Conservation (phyloP, 2,113 vertebrate genomes). For the Hippoglossus stenolepis region DNA sequence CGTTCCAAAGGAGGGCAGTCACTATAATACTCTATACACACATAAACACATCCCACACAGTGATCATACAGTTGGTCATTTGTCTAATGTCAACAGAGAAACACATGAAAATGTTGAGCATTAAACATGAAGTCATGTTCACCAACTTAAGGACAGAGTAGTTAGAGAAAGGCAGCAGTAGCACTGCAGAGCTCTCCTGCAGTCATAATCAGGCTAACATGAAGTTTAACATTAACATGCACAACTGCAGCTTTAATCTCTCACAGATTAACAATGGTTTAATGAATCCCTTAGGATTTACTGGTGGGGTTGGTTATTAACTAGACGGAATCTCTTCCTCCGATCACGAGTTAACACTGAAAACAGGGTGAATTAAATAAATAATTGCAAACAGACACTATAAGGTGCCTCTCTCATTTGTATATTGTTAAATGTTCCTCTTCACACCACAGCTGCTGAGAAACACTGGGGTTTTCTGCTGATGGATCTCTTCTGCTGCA, state of each 20-base stretch:
- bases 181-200: not conserved
- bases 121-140: too few species aligned
- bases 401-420: not conserved
- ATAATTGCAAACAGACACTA: not conserved
- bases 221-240: not conserved
- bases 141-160: too few species aligned
- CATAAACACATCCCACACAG: too few species aligned
- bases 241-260: not conserved
- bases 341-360: not conserved
- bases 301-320: not conserved
- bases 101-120: too few species aligned
- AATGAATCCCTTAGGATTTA: not conserved
- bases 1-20: too few species aligned
- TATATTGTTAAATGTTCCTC: not conserved
- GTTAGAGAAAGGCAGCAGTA: too few species aligned
- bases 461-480: not conserved
- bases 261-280: not conserved
- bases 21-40: too few species aligned
- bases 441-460: not conserved
- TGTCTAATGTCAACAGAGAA: too few species aligned
- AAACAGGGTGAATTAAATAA: not conserved
- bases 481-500: not conserved
- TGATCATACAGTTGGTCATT: too few species aligned
- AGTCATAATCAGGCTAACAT: not conserved
- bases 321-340: not conserved